These are phyloP conservation scores for Percopsis transmontana DNA, from an alignment of 2,113 vertebrate species.

Conservation along the genomic window DNA sequence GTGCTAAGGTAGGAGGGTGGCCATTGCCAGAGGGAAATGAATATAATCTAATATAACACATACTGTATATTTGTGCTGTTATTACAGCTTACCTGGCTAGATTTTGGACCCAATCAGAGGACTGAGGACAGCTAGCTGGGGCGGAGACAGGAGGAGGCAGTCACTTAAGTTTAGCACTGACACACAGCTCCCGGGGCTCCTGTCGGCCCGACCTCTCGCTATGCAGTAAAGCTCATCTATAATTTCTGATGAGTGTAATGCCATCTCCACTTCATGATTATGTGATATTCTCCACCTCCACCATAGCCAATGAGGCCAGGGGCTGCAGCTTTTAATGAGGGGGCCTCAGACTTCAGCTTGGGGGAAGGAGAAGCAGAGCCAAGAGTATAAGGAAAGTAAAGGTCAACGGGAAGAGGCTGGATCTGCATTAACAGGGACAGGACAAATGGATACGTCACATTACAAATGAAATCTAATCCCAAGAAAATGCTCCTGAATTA, in stretches of 20 bases:
- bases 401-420: conserved; percentile 6
- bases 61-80: conserved; percentile 20
- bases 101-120: conserved; percentile 16
- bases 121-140: neutral
- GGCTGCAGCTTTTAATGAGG: conserved; percentile 73
- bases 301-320: conserved; percentile 69
- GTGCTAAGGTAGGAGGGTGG: conserved; percentile 11
- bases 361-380: conserved; percentile 41
- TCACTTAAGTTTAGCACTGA: conserved; percentile 63
- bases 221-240: conserved; percentile 78
- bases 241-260: conserved; percentile 82
- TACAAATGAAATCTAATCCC: neutral
- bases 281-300: conserved; percentile 80
- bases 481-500: conserved; percentile 1
- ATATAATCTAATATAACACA: conserved; percentile 14
- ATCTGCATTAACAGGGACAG: neutral
- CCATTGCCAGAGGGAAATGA: conserved; percentile 17
- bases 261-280: conserved; percentile 81
- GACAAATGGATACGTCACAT: conserved; percentile 10
- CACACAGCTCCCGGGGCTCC: conserved; percentile 5
- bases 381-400: conserved; percentile 20
- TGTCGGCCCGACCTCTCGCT: conserved; percentile 43
- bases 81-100: conserved; percentile 27
- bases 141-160: conserved; percentile 41
- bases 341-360: conserved; percentile 65